phyloP scores from a whole-genome alignment of 2,888 invertebrate species.

The Tenthredo mesomela region DNA sequence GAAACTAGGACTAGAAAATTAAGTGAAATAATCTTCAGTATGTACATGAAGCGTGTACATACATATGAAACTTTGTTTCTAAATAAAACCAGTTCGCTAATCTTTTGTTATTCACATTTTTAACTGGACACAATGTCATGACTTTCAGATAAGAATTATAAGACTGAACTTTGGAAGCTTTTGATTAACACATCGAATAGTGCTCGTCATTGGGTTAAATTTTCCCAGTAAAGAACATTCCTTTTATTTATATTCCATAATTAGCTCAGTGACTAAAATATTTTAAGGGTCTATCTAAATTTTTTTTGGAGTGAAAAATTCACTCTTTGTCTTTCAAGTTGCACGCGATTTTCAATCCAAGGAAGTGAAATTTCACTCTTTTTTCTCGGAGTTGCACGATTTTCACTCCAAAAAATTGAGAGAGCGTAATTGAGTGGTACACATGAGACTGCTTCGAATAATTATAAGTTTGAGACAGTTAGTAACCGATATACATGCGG shows the following conservation, averaged over 20 bases:
- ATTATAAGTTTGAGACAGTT: background rate
- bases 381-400: too few relatives aligned
- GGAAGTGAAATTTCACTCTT: too few relatives aligned
- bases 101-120: background rate
- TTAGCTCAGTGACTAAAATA: background rate
- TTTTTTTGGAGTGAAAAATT: too few relatives aligned
- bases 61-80: background rate
- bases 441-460: background rate
- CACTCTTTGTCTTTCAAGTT: too few relatives aligned
- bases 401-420: too few relatives aligned
- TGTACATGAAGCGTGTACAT: background rate
- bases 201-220: background rate
- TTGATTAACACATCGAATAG: background rate
- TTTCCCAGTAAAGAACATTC: background rate
- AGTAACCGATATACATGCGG: background rate
- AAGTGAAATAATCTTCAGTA: background rate
- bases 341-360: too few relatives aligned
- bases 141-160: background rate
- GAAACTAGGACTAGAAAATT: background rate
- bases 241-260: background rate
- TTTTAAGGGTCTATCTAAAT: too few relatives aligned
- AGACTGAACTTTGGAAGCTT: background rate
- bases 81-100: background rate
- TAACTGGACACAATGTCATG: background rate
- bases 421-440: background rate